Conservation (phyloP, 1,140 invertebrate genomes). For the Leptinotarsa undecemlineata region DNA sequence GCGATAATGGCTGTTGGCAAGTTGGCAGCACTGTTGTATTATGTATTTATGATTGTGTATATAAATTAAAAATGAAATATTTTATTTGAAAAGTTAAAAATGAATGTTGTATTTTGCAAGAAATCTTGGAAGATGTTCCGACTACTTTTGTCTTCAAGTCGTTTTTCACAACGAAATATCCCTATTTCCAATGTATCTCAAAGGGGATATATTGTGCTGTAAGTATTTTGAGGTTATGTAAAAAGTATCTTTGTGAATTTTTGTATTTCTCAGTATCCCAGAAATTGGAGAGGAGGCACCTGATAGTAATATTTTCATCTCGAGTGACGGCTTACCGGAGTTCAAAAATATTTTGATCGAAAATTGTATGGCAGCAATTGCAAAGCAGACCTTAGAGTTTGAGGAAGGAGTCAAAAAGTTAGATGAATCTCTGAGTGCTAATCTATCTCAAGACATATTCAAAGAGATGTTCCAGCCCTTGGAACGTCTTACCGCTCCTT, state of each 20-base stretch:
- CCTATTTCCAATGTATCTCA: conserved; percentile 27
- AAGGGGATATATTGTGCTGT: conserved; percentile 40
- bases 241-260: conserved; percentile 16
- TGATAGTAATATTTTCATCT: conserved; percentile 74
- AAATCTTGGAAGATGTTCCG: conserved; percentile 4
- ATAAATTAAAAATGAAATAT: too few species aligned
- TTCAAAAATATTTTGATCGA: conserved; percentile 81
- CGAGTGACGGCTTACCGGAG: conserved; percentile 73
- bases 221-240: conserved; percentile 25
- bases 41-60: too few species aligned
- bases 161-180: conserved; percentile 21
- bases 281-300: conserved; percentile 84
- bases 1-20: too few species aligned
- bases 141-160: background rate
- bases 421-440: conserved; percentile 59
- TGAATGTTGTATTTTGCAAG: too few species aligned
- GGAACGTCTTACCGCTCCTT: conserved; percentile 70
- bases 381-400: conserved; percentile 79
- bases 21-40: too few species aligned
- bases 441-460: conserved; percentile 64
- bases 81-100: too few species aligned
- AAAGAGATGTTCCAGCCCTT: conserved; percentile 76
- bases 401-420: conserved; percentile 74
- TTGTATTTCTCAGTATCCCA: conserved; percentile 71
- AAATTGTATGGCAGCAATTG: conserved; percentile 79